A percentile compares a stretch with the other conserved stretches of the same genome.
Conservation (phyloP, 2,888 invertebrate genomes). For the Spialia ferax region DNA sequence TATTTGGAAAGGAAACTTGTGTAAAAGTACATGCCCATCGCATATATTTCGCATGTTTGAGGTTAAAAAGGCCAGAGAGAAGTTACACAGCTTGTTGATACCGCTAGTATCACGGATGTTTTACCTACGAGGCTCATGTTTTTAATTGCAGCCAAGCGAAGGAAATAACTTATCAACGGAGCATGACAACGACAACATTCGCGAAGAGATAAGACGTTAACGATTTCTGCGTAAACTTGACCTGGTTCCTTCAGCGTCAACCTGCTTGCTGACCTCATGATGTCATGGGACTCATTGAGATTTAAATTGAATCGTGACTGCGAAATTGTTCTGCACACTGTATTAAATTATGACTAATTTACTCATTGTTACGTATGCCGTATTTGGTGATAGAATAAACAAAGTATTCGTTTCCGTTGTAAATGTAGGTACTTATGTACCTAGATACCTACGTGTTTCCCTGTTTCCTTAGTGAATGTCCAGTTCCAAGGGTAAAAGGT, state of each 20-base stretch:
- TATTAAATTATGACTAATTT: conserved; percentile 29
- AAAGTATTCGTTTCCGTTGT: conserved; percentile 24
- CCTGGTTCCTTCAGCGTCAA: conserved; percentile 47
- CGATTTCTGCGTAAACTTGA: conserved; percentile 50
- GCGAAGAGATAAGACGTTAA: conserved; percentile 45
- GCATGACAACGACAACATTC: conserved; percentile 29
- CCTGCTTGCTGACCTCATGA: conserved; percentile 51
- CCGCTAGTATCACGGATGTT: background rate
- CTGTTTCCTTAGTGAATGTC: too few relatives aligned
- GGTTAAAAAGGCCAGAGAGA: background rate
- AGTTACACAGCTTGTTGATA: background rate
- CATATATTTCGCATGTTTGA: background rate
- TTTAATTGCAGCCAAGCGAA: conserved; percentile 19
- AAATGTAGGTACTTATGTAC: background rate
- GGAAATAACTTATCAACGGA: conserved; percentile 29
- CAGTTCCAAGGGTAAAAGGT: too few relatives aligned
- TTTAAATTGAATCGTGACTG: conserved; percentile 44
- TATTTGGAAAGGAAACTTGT: too few relatives aligned
- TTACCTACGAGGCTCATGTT: background rate
- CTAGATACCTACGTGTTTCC: too few relatives aligned
- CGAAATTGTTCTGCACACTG: conserved; percentile 32
- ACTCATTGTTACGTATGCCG: conserved; percentile 30
- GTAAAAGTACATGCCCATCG: too few relatives aligned
- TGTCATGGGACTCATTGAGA: conserved; percentile 46
- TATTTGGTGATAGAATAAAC: conserved; percentile 13